Conservation (phyloP, 2,888 invertebrate genomes). For the Euplagia quadripunctaria region DNA sequence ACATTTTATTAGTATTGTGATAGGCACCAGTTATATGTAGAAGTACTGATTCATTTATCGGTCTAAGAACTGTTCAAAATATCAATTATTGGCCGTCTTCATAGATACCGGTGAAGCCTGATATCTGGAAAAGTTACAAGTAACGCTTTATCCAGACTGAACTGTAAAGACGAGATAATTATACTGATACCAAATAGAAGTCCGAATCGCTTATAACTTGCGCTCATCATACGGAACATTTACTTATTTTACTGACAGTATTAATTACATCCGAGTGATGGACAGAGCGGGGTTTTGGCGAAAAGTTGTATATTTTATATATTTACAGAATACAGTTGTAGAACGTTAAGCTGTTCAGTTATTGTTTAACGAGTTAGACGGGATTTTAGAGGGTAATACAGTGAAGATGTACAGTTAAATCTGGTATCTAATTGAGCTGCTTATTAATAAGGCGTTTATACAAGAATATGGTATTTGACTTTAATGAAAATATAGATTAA, state of each 20-base stretch:
- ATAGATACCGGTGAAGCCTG: too few species aligned
- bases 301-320: conserved; percentile 17
- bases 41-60: too few species aligned
- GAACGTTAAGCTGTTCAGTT: conserved; percentile 14
- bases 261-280: conserved; percentile 45
- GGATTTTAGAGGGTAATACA: not conserved
- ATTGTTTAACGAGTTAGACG: conserved; percentile 11
- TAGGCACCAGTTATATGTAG: too few species aligned
- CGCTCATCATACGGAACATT: conserved; percentile 17
- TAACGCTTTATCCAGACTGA: too few species aligned
- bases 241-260: conserved; percentile 41
- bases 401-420: not conserved
- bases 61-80: too few species aligned
- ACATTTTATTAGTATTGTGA: too few species aligned
- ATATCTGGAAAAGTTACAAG: too few species aligned
- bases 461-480: too few species aligned
- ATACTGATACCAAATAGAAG: not conserved
- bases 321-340: conserved; percentile 25
- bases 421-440: not conserved
- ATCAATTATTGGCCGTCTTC: too few species aligned
- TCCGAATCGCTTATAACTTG: conserved; percentile 22
- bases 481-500: too few species aligned
- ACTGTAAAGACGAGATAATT: not conserved
- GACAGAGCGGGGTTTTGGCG: conserved; percentile 13
- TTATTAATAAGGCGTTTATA: not conserved